These are phyloP conservation scores for Camponotus pennsylvanicus DNA, from an alignment of 1,140 invertebrate genomes.

Conservation along the genomic window DNA sequence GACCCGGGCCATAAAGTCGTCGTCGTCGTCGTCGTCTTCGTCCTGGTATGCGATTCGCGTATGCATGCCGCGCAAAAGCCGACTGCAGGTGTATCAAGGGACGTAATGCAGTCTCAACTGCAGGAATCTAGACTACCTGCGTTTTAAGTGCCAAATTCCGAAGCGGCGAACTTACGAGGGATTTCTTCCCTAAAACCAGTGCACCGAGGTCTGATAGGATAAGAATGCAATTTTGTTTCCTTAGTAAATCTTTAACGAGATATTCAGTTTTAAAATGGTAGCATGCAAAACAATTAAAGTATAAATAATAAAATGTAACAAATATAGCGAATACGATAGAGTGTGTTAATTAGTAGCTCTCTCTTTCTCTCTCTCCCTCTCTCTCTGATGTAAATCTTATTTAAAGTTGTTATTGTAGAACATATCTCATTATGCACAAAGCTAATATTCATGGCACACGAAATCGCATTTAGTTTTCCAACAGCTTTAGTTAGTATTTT, in stretches of 20 bases:
- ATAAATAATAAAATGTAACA: constrained; percentile 1
- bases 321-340: background rate
- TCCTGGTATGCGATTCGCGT: constrained; percentile 68
- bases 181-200: constrained; percentile 10
- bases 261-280: background rate
- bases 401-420: constrained; percentile 1
- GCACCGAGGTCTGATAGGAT: constrained; percentile 17
- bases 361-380: no score
- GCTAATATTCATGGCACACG: constrained; percentile 25
- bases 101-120: constrained; percentile 42
- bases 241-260: background rate
- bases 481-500: constrained; percentile 37
- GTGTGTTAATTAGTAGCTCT: background rate
- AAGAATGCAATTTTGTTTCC: constrained; percentile 18
- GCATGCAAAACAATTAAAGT: background rate
- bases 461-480: constrained; percentile 48
- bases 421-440: background rate
- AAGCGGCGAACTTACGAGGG: background rate
- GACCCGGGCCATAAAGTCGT: constrained; percentile 78
- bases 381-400: constrained; percentile 10
- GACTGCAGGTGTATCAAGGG: constrained; percentile 46
- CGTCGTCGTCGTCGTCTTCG: constrained; percentile 52
- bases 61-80: constrained; percentile 56
- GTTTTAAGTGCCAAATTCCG: constrained; percentile 46
- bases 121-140: constrained; percentile 52